Conservation (phyloP, 2,797 vertebrate species). For the Danio choprae region DNA sequence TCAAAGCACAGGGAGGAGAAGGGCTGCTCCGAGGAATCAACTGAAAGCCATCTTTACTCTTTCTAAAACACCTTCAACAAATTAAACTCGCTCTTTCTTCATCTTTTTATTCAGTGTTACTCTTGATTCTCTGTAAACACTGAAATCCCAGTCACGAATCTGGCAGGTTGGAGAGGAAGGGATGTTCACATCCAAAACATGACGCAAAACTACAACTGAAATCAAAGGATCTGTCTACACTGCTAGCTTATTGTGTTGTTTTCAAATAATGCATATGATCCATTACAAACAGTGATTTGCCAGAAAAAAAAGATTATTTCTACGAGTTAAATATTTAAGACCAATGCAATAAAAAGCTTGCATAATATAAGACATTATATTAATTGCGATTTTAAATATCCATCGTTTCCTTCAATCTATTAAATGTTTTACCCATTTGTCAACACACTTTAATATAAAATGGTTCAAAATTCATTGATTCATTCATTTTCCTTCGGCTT, state of each 20-base stretch:
- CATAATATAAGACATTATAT: no score
- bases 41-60: constrained; percentile 56
- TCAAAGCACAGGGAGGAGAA: constrained; percentile 80
- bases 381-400: no score
- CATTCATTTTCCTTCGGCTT: no score
- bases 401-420: no score
- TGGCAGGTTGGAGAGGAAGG: background rate
- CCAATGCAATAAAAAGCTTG: no score
- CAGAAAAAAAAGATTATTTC: no score
- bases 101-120: constrained; percentile 37
- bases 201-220: background rate
- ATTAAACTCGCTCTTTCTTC: constrained; percentile 57
- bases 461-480: no score
- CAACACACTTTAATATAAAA: no score
- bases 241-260: background rate
- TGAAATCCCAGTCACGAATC: constrained; percentile 2
- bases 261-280: background rate
- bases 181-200: background rate
- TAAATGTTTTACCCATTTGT: no score
- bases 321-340: no score
- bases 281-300: background rate
- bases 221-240: background rate
- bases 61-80: constrained; percentile 18
- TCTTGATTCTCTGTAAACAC: background rate
- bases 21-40: constrained; percentile 71